These are phyloP conservation scores for Acanthoscelides obtectus DNA, from an alignment of 2,888 invertebrate genomes.

Conservation along the genomic window DNA sequence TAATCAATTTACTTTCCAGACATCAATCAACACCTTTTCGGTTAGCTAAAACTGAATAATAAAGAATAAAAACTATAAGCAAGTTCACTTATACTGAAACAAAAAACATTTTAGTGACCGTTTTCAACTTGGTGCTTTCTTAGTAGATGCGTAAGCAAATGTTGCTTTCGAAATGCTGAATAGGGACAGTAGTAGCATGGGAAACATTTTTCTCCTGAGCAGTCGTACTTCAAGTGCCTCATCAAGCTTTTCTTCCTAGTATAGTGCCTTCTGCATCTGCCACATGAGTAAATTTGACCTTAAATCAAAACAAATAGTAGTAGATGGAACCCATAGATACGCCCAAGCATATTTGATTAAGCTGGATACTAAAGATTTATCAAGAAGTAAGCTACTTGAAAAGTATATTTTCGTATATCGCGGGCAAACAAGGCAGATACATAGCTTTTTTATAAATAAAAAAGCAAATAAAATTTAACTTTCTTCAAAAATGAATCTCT, in stretches of 20 bases:
- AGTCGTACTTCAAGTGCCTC: constrained; percentile 19
- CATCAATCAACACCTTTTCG: neutral
- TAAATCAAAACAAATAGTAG: neutral
- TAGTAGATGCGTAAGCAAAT: constrained; percentile 22
- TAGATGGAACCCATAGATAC: too few species aligned
- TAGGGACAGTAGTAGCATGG: constrained; percentile 21
- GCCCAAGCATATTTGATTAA: too few species aligned
- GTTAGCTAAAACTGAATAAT: neutral
- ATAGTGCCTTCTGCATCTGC: constrained; percentile 13
- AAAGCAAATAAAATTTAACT: too few species aligned
- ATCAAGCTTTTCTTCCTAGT: constrained; percentile 11
- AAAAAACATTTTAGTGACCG: neutral
- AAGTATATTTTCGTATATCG: too few species aligned
- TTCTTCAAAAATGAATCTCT: too few species aligned
- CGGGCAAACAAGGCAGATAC: too few species aligned
- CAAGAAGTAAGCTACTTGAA: too few species aligned
- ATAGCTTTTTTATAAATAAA: too few species aligned
- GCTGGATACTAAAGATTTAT: too few species aligned
- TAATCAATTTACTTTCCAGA: too few species aligned
- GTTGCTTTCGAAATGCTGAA: constrained; percentile 23
- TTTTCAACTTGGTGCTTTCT: constrained; percentile 13
- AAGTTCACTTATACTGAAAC: too few species aligned
- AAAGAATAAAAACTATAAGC: neutral
- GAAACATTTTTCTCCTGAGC: constrained; percentile 54
- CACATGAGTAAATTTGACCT: constrained; percentile 4